phyloP scores from a whole-genome alignment of 2,797 vertebrate genomes.

The Rallus crepitans region DNA sequence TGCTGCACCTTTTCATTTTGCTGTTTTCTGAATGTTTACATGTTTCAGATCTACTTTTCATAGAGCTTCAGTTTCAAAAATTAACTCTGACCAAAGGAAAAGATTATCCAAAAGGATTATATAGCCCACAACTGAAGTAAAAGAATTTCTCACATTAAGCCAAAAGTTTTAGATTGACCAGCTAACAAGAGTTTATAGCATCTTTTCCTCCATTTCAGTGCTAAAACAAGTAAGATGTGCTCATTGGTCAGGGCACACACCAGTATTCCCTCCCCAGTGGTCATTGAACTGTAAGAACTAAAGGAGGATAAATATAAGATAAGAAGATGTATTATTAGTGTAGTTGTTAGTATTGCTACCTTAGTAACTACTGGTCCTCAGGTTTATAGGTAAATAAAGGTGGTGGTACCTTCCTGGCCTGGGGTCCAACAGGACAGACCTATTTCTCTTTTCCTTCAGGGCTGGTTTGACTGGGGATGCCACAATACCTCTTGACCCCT shows the following conservation, averaged over 20 bases:
- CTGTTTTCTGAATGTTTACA: not conserved
- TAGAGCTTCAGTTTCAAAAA: not conserved
- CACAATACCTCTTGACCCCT: not conserved
- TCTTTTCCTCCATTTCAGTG: not conserved
- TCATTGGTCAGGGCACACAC: not conserved
- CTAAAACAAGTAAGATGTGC: not conserved
- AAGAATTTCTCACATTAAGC: not conserved
- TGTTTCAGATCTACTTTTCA: not conserved
- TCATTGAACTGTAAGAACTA: not conserved
- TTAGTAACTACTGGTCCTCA: not conserved
- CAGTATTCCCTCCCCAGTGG: not conserved
- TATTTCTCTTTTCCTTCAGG: not conserved
- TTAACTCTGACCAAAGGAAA: not conserved
- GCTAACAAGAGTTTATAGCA: not conserved
- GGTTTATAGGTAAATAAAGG: not conserved
- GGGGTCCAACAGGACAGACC: not conserved
- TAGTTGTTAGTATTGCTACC: not conserved
- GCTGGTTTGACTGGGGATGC: not conserved
- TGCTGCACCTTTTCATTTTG: not conserved
- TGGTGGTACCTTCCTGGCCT: not conserved
- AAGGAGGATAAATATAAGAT: not conserved
- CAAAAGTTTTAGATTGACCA: not conserved
- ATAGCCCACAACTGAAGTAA: not conserved
- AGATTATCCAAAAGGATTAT: not conserved
- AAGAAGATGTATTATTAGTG: not conserved